Base-by-base conservation (phyloP, 2,797 vertebrate genomes). In the Todus mexicanus region DNA sequence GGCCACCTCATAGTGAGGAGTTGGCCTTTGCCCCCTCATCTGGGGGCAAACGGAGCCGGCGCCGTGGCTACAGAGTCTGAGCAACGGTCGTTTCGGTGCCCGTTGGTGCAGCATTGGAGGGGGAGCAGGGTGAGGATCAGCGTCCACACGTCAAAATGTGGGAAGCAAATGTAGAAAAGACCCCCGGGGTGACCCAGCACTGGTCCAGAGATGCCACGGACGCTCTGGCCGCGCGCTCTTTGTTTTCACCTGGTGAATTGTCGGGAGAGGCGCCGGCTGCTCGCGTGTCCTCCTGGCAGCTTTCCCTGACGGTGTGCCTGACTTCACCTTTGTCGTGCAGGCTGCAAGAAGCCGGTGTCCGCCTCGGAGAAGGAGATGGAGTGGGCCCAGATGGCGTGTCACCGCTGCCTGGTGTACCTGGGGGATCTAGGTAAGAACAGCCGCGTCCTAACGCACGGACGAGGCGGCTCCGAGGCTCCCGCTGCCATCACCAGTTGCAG, bases 331-430 rank as follows among this genome's bases (percentile, higher is more conserved):
- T 95, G 33, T 78, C 40, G 9, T 1, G 19, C n/a, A 99, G 99
- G 98, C 89, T 98, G 98, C 92, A 99, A 99, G 98, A 99, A 99
- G 90, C 98, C 99, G 0, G 98, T 99, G 69, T 98, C 98, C 43
- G 99, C 99, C 2, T 98, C 98, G 4, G 98, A 98, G 84, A 99
- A 99, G 97, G 99, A 99, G 97, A 99, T 99, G 99, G 99, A 99
- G 53, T 99, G 99, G 99, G 99, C 99, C 4, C 99, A 99, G 98
- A 98, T 99, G 98, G 99, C 99, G 0, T 99, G 99, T 93, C 99
- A 99, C 97, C 98, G 99, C 50, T 99, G 99, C 91, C 98, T 99
- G 84, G 98, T 99, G 72, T 99, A 99, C 95, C 98, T 99, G 81
- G 99, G 99, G 89, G 99, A 99, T 96, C 98, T 99, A 11, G 99